Evolutionary conservation across 2,888 invertebrate species (phyloP), one percentile per base, ranked within the genome.

Genomic region (Leptopilina syphax): DNA sequence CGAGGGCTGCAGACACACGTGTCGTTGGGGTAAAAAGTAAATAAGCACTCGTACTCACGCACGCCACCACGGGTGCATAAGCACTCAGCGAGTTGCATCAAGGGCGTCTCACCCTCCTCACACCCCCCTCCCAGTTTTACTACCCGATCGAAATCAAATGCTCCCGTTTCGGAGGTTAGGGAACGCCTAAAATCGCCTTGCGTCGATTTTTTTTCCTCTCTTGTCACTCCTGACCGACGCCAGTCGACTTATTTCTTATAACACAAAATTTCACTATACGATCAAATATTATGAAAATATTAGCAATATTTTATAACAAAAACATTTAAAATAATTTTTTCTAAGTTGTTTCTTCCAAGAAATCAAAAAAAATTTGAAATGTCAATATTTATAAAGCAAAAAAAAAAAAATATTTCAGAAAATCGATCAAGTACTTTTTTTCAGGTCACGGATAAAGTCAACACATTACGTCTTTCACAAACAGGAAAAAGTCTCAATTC

Each of bases 61-160:
- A 84, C 85, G 83, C 82, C 84, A 84, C 82, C 83, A 79, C 81
- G 57, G 82, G 87, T 86, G 85, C 87, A 88, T 87, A 83, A 87
- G 87, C 83, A 85, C 86, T 81, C 68, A 77, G 66, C 78, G 82
- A 79, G 81, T 70, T 82, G 84, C 63, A 41, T 18, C 67, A 79
- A 73, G 81, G 81, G 82, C 83, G 83, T 83, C 82, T 80, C 79
- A 27, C 76, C 57, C 34, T 34, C 79, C 76, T 81, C 79, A 77
- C 77, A 8, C 67, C 27, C 78, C 63, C 76, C 68, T 65, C 3
- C 50, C 50, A 50, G 78, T 79, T 70, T 34, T 65, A 76, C 70
- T 50, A 24, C 65, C 65, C 76, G 78, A 83, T 82, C 85, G 83
- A 84, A 77, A 83, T 82, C 85, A 82, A 84, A 83, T 81, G 83